Evolutionary conservation across 2,113 vertebrate genomes (phyloP).

Genomic region (Acrocephalus arundinaceus): DNA sequence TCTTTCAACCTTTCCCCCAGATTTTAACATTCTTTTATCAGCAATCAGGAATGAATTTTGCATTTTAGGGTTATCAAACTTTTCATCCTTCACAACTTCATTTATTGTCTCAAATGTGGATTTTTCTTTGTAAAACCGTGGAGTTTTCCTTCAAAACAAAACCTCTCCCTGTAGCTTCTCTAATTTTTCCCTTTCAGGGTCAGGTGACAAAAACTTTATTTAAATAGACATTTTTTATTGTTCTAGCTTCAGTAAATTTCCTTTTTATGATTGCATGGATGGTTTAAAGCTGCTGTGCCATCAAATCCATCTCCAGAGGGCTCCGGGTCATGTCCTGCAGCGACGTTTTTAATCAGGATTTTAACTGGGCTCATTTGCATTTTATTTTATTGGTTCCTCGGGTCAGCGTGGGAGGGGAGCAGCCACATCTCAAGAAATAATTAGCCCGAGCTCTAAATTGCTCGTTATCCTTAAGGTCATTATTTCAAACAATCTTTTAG

Average conservation of each 20-base stretch:
- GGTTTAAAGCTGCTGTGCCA: neutral
- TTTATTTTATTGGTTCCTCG: neutral
- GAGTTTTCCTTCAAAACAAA: neutral
- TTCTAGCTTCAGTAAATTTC: accelerated
- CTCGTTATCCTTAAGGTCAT: neutral
- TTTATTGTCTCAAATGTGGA: accelerated
- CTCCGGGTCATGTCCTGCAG: neutral
- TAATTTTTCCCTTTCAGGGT: neutral
- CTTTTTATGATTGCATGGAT: neutral
- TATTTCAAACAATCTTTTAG: neutral
- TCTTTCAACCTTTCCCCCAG: neutral
- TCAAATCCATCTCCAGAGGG: neutral
- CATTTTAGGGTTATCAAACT: neutral
- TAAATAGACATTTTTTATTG: neutral
- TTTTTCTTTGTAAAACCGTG: accelerated
- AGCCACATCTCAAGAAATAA: neutral
- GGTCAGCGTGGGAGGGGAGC: neutral
- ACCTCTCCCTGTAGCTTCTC: accelerated
- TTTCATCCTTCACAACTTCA: accelerated
- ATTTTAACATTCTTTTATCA: accelerated
- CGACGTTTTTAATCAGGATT: neutral
- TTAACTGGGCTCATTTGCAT: neutral
- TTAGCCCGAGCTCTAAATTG: neutral
- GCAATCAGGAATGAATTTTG: neutral
- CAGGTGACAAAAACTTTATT: neutral